These are phyloP conservation scores for Zaprionus vittiger DNA, from an alignment of 1,140 invertebrate genomes.

Conservation along the genomic window DNA sequence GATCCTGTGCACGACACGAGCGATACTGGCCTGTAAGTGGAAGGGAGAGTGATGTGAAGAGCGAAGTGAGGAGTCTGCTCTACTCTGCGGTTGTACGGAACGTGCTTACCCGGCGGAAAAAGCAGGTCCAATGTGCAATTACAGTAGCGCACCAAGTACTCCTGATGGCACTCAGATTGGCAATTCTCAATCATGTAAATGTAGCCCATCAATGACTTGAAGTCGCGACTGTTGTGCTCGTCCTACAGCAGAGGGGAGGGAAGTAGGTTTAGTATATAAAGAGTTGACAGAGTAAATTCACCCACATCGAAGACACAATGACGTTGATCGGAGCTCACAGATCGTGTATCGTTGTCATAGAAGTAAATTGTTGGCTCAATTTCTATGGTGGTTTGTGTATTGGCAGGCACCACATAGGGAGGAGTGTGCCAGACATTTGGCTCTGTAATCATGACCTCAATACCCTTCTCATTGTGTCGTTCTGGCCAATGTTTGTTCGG, in stretches of 20 bases:
- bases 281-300: not conserved
- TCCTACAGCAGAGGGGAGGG: constrained; percentile 49
- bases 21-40: constrained; percentile 63
- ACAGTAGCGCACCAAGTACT: constrained; percentile 76
- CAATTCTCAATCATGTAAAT: constrained; percentile 83
- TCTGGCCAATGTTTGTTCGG: constrained; percentile 58
- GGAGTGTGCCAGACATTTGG: constrained; percentile 74
- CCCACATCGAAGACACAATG: constrained; percentile 79
- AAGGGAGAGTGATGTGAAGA: not conserved
- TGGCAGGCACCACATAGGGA: constrained; percentile 58
- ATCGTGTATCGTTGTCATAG: constrained; percentile 72
- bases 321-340: constrained; percentile 62
- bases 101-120: constrained; percentile 80
- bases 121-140: constrained; percentile 82
- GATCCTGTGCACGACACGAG: constrained; percentile 66
- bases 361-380: constrained; percentile 78
- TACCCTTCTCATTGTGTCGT: constrained; percentile 54
- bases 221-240: constrained; percentile 60
- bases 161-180: constrained; percentile 78
- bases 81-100: constrained; percentile 35
- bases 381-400: constrained; percentile 67
- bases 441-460: constrained; percentile 72
- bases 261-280: not conserved
- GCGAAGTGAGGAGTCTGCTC: constrained; percentile 5
- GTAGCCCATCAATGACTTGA: constrained; percentile 69